Base-by-base conservation (phyloP, 2,113 vertebrate species). In the Cryptomyrus ogoouensis region DNA sequence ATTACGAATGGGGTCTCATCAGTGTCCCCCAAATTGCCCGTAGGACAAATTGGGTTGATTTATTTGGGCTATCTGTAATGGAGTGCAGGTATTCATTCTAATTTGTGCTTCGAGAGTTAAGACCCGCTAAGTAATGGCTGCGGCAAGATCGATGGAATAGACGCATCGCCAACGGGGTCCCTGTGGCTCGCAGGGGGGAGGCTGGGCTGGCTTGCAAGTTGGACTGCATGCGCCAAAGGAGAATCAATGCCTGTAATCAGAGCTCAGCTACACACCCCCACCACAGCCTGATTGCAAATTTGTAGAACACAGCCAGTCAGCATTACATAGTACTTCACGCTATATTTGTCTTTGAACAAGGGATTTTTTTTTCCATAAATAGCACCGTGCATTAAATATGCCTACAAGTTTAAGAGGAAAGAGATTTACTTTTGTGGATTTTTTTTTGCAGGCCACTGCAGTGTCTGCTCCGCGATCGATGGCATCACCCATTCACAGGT, bases 171-270 rank as follows among this genome's bases (percentile, higher is more conserved):
- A 58, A 66, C 74, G 49, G 49, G 62, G 87, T 92, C 50, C 44
- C n/a, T 21, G 44, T 27, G 70, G 86, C 89, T 80, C 5, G 0
- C 35, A 19, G 62, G 70, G 83, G 62, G 46, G 27, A 21, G 27
- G 80, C 86, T 10, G 39, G 17, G 70, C 27, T 21, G 66, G 39
- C 46, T 80, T 47, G 31, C 21, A 21, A 3, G 42, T 87, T 31
- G 80, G 83, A 89, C 66, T 89, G 89, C 80, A 62, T 88, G 84
- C 19, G 53, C 86, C 31, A 86, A 91, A 66, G 39, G 89, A 87
- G 88, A 91, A 92, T 93, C 91, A 91, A 93, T 93, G 70, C 15
- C 50, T 44, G 89, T 91, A 90, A 93, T 93, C 83, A 58, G 88
- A 90, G 87, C 87, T 47, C 88, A 91, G 89, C 47, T 84, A 74